Evolutionary conservation across 2,797 vertebrate species (phyloP), one percentile per base, ranked within the genome.

Genomic region (Spinus olivaceus): DNA sequence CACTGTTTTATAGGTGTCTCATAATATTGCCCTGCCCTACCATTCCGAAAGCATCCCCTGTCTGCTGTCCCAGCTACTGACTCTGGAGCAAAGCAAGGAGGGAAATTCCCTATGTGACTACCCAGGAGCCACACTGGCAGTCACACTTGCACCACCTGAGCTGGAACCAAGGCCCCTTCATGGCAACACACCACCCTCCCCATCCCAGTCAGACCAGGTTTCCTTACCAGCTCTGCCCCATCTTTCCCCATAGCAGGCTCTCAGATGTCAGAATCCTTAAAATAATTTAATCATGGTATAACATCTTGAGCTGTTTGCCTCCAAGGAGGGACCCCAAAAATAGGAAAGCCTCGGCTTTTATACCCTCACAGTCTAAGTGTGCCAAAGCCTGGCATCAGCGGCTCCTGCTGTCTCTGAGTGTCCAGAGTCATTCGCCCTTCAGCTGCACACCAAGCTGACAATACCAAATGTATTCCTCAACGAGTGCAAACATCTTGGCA

Each of bases 311-410:
- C 19, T 53, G 8, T 13, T 32, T 24, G 27, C 9, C 32, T 49
- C 14, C 35, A n/a, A 37, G 27, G 27, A 66, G 14, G 17, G 16
- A 60, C 20, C 9, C 53, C 6, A 0, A 7, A 60, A 32, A 46
- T 60, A 21, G 32, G 46, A 53, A 72, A 54, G 8, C 33, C 19
- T 53, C 0, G 0, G 30, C 18, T 65, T 83, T 65, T 65, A 65
- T 13, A 47, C 13, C 25, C 14, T 66, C 42, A 42, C 14, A 79
- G 27, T 47, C 16, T 53, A 59, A 42, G 16, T 0, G 0, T n/a
- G 33, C 33, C 23, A 21, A 65, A 78, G 27, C 15, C 25, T n/a
- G 41, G 39, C 12, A 39, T 53, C 46, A 47, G 53, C 0, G 0
- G 46, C 13, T 78, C 22, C 87, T 59, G 51, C 39, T 65, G 22